Conservation (phyloP, 2,113 vertebrate genomes). For the Amphiprion ocellaris region DNA sequence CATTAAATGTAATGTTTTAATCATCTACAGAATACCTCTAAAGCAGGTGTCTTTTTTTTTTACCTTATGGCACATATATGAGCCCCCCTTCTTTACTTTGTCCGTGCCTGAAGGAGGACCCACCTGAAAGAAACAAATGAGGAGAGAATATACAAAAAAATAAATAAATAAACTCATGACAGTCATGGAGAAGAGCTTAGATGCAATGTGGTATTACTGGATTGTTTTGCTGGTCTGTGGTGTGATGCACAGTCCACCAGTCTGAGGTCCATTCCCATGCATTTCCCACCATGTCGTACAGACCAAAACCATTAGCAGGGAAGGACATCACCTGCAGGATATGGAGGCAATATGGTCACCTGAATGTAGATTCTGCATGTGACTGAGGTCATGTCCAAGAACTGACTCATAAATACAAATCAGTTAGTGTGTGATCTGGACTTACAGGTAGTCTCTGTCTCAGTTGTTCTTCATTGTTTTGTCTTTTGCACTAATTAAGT, state of each 20-base stretch:
- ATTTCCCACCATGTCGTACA: constrained; percentile 96
- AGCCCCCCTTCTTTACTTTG: constrained; percentile 97
- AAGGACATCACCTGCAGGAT: constrained; percentile 90
- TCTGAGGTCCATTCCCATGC: constrained; percentile 98
- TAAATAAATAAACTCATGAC: neutral
- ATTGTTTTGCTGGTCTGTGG: constrained; percentile 80
- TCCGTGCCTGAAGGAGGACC: constrained; percentile 91
- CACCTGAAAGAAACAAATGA: constrained; percentile 76
- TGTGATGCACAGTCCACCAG: constrained; percentile 93
- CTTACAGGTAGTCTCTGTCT: neutral
- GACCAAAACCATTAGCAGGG: constrained; percentile 92
- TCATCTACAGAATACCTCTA: neutral
- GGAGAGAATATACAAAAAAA: neutral
- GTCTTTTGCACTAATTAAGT: neutral
- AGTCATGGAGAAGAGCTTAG: neutral
- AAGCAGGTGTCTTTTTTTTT: neutral
- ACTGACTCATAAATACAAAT: neutral
- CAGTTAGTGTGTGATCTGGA: neutral
- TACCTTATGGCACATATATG: constrained; percentile 99
- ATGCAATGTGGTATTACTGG: constrained; percentile 86
- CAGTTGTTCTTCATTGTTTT: neutral
- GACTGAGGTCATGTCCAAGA: constrained; percentile 1
- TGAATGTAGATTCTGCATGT: neutral
- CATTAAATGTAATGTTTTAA: neutral
- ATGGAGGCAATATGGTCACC: neutral